Evolutionary conservation across 2,888 invertebrate species (phyloP).

Genomic region (Blastobasis lacticolella): DNA sequence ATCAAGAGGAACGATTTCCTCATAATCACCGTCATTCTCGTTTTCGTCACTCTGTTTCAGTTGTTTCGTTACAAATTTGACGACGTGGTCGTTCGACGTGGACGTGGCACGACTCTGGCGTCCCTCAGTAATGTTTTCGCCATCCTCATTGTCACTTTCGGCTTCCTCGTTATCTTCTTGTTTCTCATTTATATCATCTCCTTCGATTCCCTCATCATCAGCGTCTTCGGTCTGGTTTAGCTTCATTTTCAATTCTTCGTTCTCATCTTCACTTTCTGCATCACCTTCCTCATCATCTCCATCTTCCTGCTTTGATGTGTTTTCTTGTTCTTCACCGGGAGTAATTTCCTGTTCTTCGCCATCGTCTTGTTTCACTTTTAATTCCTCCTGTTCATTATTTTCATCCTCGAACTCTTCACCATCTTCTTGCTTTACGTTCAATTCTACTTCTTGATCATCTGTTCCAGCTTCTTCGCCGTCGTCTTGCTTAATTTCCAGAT

Average conservation of each 20-base stretch:
- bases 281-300: constrained; percentile 8
- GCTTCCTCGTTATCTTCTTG: not conserved
- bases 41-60: constrained; percentile 1
- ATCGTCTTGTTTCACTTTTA: not conserved
- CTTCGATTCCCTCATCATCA: not conserved
- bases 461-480: constrained; percentile 1
- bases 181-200: too few species aligned
- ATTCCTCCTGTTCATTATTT: constrained; percentile 6
- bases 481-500: too few species aligned
- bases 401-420: constrained; percentile 9
- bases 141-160: constrained; percentile 3
- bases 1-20: constrained; percentile 7
- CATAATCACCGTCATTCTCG: constrained; percentile 8
- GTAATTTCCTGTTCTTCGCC: constrained; percentile 2
- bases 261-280: constrained; percentile 12
- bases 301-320: constrained; percentile 1
- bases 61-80: not conserved
- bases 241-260: not conserved
- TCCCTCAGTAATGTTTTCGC: not conserved
- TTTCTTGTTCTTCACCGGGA: constrained; percentile 7
- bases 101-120: constrained; percentile 1
- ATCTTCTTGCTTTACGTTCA: constrained; percentile 10
- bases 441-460: constrained; percentile 12
- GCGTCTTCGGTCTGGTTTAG: constrained; percentile 1
- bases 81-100: constrained; percentile 2